Evolutionary conservation across 2,888 invertebrate genomes (phyloP).

Genomic region (Athalia rosae): DNA sequence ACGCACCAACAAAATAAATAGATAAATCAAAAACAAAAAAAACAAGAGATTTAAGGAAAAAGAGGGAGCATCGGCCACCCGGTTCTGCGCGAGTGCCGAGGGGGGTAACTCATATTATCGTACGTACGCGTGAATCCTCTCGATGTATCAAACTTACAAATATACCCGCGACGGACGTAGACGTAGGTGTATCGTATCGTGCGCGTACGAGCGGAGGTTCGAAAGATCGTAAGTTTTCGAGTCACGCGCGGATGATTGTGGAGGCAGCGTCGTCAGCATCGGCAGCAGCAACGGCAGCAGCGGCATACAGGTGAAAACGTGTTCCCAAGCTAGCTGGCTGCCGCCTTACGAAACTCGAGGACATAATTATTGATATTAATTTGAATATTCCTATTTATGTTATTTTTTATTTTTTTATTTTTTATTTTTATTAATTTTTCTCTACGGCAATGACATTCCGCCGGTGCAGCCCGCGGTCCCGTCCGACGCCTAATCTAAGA

Average conservation of each 20-base stretch:
- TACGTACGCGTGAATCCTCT: not conserved
- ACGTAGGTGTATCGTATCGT: constrained; percentile 22
- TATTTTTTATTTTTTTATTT: constrained; percentile 44
- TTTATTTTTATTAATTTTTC: constrained; percentile 6
- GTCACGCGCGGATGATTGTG: constrained; percentile 25
- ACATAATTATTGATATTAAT: constrained; percentile 51
- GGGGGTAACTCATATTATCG: constrained; percentile 30
- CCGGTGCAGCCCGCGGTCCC: constrained; percentile 22
- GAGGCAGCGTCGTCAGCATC: constrained; percentile 9
- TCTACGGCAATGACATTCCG: constrained; percentile 37
- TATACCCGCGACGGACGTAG: not conserved
- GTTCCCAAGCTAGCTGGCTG: constrained; percentile 42
- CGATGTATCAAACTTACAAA: too few species aligned
- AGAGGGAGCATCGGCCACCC: constrained; percentile 17
- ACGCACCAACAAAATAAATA: not conserved
- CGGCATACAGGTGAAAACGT: constrained; percentile 40
- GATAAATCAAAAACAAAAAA: too few species aligned
- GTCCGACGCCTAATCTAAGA: not conserved
- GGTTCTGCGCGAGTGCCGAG: constrained; percentile 38
- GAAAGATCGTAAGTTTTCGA: constrained; percentile 29
- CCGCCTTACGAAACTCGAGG: constrained; percentile 47
- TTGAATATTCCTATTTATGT: constrained; percentile 49
- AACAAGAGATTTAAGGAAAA: too few species aligned
- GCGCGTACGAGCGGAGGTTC: constrained; percentile 13
- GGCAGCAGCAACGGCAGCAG: not conserved